Base-by-base conservation (phyloP, 2,888 invertebrate genomes). In the Netelia inedita region DNA sequence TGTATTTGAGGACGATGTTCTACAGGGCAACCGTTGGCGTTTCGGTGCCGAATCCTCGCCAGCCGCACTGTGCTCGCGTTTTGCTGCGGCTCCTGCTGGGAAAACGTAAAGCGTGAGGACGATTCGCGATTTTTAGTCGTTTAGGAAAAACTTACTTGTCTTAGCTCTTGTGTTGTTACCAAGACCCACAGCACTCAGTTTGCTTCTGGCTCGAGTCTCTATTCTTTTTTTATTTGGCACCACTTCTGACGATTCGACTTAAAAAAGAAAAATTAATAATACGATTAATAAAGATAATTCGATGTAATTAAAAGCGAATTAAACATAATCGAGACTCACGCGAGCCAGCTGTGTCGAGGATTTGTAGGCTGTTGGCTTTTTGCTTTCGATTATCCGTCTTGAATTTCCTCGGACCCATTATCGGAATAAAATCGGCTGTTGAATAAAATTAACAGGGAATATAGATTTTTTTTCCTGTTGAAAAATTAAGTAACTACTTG, bases 1-100 rank as follows among this genome's bases (percentile, higher is more conserved):
- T 8, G 79, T 73, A 14, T 72, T 75, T 16, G 82, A 43, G 1
- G 71, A 61, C 14, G 81, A 87, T 5, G 79, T 63, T 2, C 86
- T 78, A 10, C 85, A 79, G 1, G 59, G 57, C 9, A 90, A 68
- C 57, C 89, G 90, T 8, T 88, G 89, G 2, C 90, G 90, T 82
- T 93, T 93, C 0, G 88, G 28, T 0, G 87, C 28, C 0, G 86
- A 61, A 14, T 89, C 88, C 41, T 92, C 93, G 0, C 88, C 89
- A 1, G 88, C 87, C 5, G 89, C 88, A 35, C 86, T 89, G 11
- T 78, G 86, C 35, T 92, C 92, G 23, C 92, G 89, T 53, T 92
- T 93, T 3, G 85, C 76, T 3, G 85, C 87, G 41, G 86, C 81
- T 80, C 88, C 91, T 92, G 35, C 5, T 19, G 46, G 71, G 5